Evolutionary conservation across 2,888 invertebrate genomes (phyloP), one percentile per base, ranked within the genome.

Genomic region (Epirrhoe tristata): DNA sequence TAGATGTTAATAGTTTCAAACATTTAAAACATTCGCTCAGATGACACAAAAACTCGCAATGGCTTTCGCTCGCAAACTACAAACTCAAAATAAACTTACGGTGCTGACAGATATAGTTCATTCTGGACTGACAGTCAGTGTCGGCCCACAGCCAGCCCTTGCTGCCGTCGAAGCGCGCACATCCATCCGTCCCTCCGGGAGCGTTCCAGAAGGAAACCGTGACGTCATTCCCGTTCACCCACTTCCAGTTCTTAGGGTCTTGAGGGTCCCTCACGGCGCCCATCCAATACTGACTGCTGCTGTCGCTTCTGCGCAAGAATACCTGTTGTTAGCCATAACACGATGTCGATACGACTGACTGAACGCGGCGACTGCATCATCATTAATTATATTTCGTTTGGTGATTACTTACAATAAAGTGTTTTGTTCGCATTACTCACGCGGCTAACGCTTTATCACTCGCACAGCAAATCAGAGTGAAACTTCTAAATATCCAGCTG

Each of bases 111-210:
- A 98, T 98, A 90, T 96, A 98, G 90, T 98, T 98, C 73, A 98
- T 93, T 75, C 96, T 95, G 59, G 96, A 95, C 69, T 96, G 95
- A 87, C 98, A 98, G 82, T 98, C 97, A 24, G 98, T 98, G 84
- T 98, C 98, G 0, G 97, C 97, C 98, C 98, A 98, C 0, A 98
- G 94, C 98, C 98, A 98, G 32, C 98, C 98, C 85, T 97, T 98
- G 79, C 97, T 97, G 69, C 98, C 98, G 84, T 98, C 98, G 88
- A 97, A 98, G 58, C 98, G 93, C 0, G 98, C 97, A 84, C 98
- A 98, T 78, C 97, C 96, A 69, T 97, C 97, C 72, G 95, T 95
- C 0, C 96, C 97, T 0, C 97, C 96, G 0, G 97, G 97, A 53
- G 97, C 94, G 88, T 97, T 98, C 98, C 98, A 98, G 90, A 98